These are phyloP conservation scores for Epinephelus coioides DNA, from an alignment of 2,797 vertebrate genomes.

Conservation along the genomic window DNA sequence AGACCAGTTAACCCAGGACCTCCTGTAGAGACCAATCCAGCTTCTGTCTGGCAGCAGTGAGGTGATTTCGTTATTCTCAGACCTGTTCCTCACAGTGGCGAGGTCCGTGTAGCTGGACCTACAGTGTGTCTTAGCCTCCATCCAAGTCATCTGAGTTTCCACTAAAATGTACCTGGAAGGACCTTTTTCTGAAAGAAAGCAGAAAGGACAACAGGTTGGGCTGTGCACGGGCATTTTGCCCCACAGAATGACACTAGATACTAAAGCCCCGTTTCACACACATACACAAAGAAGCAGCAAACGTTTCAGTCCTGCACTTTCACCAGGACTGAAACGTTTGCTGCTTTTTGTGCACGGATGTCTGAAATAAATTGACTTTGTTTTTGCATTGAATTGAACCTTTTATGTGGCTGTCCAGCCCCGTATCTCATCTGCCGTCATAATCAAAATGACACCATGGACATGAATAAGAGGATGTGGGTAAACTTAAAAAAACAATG, in stretches of 20 bases:
- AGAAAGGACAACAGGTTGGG: neutral
- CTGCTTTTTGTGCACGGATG: too few relatives aligned
- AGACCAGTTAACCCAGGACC: slow-evolving; percentile 60
- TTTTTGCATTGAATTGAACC: too few relatives aligned
- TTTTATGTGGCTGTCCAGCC: too few relatives aligned
- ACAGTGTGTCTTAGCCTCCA: slow-evolving; percentile 39
- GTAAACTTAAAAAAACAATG: too few relatives aligned
- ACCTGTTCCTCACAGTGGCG: slow-evolving; percentile 30
- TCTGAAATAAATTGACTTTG: too few relatives aligned
- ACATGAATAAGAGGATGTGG: too few relatives aligned
- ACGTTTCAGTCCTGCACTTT: too few relatives aligned
- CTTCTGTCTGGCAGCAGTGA: rapidly evolving
- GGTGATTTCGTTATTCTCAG: neutral
- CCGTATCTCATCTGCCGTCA: too few relatives aligned
- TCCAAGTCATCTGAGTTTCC: rapidly evolving
- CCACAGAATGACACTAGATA: neutral
- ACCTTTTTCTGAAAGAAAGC: slow-evolving; percentile 5
- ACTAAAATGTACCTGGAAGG: slow-evolving; percentile 1
- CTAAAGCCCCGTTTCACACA: too few relatives aligned
- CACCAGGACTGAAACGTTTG: too few relatives aligned
- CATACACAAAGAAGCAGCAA: too few relatives aligned
- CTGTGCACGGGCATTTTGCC: neutral
- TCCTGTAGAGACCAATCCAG: slow-evolving; percentile 73
- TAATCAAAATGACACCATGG: too few relatives aligned
- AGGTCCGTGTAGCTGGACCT: slow-evolving; percentile 51